Base-by-base conservation (phyloP, 2,888 invertebrate genomes). In the Drosophila algonquin region DNA sequence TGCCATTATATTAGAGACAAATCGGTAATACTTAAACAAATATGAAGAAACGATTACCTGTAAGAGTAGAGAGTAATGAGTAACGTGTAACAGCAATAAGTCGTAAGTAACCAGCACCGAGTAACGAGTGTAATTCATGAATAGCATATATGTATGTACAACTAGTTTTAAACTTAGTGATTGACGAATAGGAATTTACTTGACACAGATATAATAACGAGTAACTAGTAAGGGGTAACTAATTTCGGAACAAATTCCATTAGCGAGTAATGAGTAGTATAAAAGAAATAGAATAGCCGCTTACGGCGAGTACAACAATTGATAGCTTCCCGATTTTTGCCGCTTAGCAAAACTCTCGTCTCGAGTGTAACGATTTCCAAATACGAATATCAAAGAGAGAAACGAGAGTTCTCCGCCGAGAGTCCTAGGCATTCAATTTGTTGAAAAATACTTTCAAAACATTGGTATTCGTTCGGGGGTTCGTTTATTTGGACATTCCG, bases 401-500 rank as follows among this genome's bases (percentile, higher is more conserved):
- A 40, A 40, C 40, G 40, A 40, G 40, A 6, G 6, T 44, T 55
- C 14, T 5, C 12, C 5, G 2, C 18, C 40, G 40, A 40, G 40
- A 68, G 24, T 16, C 45, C 27, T 9, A 52, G 27, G n/a, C 35
- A 27, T 55, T 45, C 45, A 67, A 67, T 35, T 51, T 68, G 45
- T 30, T 21, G 32, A 1, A 45, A 40, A 18, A 24, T 69, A 67
- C 45, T 67, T 67, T 68, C 16, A 35, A 67, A 69, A 59, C 69
- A 60, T 71, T 71, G 71, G 32, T 51, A 55, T 61, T 71, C 51
- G 40, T n/a, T 40, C 35, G 32, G 6, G 14, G 35, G 18, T 57
- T 67, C 69, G 51, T 55, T 70, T 61, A 44, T 62, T 62, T 56
- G 62, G 56, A 69, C 70, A 62, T 56, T 50, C 73, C 73, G 30